These are phyloP conservation scores for Megaceryle alcyon DNA, from an alignment of 2,797 vertebrate species.

Conservation along the genomic window DNA sequence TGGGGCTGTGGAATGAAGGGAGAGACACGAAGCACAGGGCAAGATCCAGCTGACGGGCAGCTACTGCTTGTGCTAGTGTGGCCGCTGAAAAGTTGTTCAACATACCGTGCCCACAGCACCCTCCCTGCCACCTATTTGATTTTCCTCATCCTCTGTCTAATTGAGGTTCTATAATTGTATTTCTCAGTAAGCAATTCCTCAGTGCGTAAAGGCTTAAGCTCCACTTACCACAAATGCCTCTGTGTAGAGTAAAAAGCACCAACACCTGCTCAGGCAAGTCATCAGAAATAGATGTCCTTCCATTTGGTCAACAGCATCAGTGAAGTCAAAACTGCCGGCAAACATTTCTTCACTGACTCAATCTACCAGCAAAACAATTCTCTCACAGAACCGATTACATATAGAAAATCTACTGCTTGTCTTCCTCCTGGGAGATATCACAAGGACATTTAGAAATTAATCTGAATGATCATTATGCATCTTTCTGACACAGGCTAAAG, in stretches of 20 bases:
- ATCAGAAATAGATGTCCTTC: constrained; percentile 7
- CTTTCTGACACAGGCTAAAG: neutral
- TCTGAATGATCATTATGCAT: neutral
- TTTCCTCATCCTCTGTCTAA: neutral
- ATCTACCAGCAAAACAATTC: constrained; percentile 11
- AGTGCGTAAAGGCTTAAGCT: neutral
- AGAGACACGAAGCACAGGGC: neutral
- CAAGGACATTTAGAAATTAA: constrained; percentile 25
- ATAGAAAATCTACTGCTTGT: neutral
- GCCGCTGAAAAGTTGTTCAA: neutral
- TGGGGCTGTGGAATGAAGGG: rapidly evolving
- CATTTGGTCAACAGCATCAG: neutral
- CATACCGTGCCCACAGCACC: rapidly evolving
- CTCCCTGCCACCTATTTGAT: neutral
- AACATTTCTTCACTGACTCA: neutral
- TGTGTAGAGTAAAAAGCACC: neutral
- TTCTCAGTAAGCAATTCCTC: constrained; percentile 24
- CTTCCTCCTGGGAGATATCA: neutral
- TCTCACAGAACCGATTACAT: neutral
- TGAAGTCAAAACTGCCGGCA: neutral
- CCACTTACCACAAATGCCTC: neutral
- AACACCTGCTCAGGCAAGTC: neutral
- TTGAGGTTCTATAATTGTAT: constrained; percentile 27
- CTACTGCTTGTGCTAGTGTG: neutral
- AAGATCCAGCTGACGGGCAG: neutral